These are phyloP conservation scores for Ips nitidus DNA, from an alignment of 1,140 invertebrate genomes.

Conservation along the genomic window DNA sequence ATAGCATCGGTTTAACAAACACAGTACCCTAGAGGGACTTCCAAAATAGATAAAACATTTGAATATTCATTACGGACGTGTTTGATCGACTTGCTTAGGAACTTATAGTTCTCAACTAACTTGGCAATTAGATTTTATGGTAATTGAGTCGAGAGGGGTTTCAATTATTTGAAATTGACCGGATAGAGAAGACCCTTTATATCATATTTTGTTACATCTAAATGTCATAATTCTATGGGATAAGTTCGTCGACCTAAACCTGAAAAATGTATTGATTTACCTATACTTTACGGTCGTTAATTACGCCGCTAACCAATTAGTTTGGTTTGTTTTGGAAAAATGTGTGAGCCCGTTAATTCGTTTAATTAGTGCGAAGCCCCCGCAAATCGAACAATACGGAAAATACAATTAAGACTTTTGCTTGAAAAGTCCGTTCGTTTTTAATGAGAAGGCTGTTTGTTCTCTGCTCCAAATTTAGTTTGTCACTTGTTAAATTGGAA, in stretches of 20 bases:
- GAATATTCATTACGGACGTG: constrained; percentile 4
- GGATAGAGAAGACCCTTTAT: background rate
- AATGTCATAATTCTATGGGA: background rate
- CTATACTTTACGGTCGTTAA: background rate
- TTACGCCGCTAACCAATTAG: constrained; percentile 1
- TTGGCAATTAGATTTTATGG: constrained; percentile 2
- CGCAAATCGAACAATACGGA: background rate
- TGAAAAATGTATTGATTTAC: background rate
- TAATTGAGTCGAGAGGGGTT: background rate
- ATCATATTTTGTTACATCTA: background rate
- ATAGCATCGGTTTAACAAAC: too few relatives aligned
- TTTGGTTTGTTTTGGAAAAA: background rate
- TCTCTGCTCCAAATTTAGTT: too few relatives aligned
- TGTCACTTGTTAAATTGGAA: too few relatives aligned
- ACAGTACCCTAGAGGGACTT: background rate
- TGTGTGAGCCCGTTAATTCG: background rate
- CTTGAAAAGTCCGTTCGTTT: too few relatives aligned
- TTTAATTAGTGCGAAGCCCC: background rate
- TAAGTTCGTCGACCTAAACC: background rate
- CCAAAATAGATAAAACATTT: constrained; percentile 3
- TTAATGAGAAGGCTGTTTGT: too few relatives aligned
- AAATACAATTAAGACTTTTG: too few relatives aligned
- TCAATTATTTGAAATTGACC: background rate
- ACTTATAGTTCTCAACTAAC: background rate
- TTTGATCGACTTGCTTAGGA: background rate